Evolutionary conservation across 1,140 invertebrate species (phyloP).

Genomic region (Drosophila pallidifrons): DNA sequence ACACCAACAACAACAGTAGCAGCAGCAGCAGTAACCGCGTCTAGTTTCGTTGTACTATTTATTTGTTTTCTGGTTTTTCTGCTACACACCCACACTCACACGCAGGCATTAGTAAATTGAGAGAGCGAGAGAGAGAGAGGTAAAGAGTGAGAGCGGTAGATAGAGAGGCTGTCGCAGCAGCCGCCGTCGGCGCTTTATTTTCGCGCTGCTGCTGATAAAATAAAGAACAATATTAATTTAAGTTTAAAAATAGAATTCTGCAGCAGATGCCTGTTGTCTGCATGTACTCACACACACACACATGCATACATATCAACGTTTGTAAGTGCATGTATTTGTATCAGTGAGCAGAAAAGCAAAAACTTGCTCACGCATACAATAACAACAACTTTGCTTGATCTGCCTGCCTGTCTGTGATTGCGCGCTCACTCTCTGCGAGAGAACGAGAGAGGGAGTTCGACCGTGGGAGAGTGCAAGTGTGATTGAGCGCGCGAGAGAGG

Average conservation of each 20-base stretch:
- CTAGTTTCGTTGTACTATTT: slow-evolving; percentile 77
- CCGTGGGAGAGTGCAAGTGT: background rate
- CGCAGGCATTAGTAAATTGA: slow-evolving; percentile 19
- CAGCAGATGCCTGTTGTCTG: slow-evolving; percentile 78
- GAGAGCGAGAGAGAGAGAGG: slow-evolving; percentile 5
- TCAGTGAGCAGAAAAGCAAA: slow-evolving; percentile 36
- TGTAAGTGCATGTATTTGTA: slow-evolving; percentile 9
- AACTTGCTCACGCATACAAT: slow-evolving; percentile 54
- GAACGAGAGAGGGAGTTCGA: background rate
- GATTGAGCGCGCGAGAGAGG: slow-evolving; percentile 10
- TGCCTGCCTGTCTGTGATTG: slow-evolving; percentile 58
- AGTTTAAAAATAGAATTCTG: slow-evolving; percentile 81
- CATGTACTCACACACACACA: slow-evolving; percentile 39
- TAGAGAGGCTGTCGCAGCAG: slow-evolving; percentile 58
- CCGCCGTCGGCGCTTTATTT: slow-evolving; percentile 70
- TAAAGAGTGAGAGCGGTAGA: background rate
- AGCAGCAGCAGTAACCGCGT: slow-evolving; percentile 47
- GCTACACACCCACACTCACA: slow-evolving; percentile 41
- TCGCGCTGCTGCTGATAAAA: slow-evolving; percentile 79
- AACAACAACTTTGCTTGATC: slow-evolving; percentile 46
- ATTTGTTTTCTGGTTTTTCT: slow-evolving; percentile 75
- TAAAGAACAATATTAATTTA: slow-evolving; percentile 84
- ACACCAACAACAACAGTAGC: slow-evolving; percentile 38
- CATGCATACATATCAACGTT: slow-evolving; percentile 5
- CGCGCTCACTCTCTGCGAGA: slow-evolving; percentile 40